These are phyloP conservation scores for Candoia aspera DNA, from an alignment of 2,113 vertebrate species.

Conservation along the genomic window DNA sequence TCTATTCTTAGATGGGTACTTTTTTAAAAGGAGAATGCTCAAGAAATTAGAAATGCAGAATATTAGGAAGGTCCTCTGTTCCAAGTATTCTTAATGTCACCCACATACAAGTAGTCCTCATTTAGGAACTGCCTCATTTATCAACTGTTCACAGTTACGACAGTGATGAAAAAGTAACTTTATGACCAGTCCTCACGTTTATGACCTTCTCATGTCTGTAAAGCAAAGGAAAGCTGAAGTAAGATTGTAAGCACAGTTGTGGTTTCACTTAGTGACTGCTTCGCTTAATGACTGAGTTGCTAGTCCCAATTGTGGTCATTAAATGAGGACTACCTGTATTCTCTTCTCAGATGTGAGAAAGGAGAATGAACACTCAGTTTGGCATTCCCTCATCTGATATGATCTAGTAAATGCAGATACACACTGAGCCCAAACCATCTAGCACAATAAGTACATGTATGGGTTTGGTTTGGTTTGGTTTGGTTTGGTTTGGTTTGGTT, in stretches of 20 bases:
- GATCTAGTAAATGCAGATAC: not conserved
- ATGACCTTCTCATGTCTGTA: not conserved
- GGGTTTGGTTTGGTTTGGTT: not conserved
- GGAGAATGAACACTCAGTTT: not conserved
- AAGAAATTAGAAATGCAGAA: not conserved
- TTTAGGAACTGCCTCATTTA: not conserved
- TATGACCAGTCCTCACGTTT: not conserved
- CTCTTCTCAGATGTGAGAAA: not conserved
- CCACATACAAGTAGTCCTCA: not conserved
- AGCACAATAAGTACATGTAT: not conserved
- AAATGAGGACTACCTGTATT: not conserved
- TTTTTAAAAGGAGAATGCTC: not conserved
- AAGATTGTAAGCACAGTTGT: not conserved
- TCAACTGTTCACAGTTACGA: not conserved
- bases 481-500: not conserved
- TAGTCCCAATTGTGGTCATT: not conserved
- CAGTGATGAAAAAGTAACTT: not conserved
- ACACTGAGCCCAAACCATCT: not conserved
- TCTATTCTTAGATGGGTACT: not conserved
- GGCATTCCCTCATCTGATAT: not conserved
- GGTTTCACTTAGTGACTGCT: not conserved
- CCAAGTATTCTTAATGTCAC: not conserved
- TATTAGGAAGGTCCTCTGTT: not conserved
- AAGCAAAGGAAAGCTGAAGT: not conserved
- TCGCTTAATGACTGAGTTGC: not conserved